Evolutionary conservation across 2,113 vertebrate species (phyloP), one percentile per base, ranked within the genome.

Genomic region (Otus sunia): DNA sequence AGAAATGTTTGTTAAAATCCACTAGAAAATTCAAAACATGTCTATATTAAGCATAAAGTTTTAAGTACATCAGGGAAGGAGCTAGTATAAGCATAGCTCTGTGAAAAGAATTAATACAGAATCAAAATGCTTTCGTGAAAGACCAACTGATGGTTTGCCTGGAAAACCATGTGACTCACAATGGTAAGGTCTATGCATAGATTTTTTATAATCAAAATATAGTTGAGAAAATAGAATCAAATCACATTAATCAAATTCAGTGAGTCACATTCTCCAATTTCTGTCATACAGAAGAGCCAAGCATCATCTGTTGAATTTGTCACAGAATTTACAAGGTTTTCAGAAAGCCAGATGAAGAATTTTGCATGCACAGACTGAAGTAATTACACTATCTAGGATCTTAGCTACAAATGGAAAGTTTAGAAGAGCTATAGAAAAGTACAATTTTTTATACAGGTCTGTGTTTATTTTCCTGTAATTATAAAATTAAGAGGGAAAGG

Each of bases 381-480:
- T n/a, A 87, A 77, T 89, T 49, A 88, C 39, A 52, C 21, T 74
- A 7, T 81, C 77, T 66, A 71, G 56, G 39, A 34, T 25, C 26
- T 69, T 52, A 81, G 79, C 19, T 30, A 58, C n/a, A 27, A 93
- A 76, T 15, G 36, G n/a, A 90, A 95, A 74, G 10, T 91, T 86
- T 60, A 74, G n/a, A 94, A 62, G 37, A 80, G 34, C 11, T 85
- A 25, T 34, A 92, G 56, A 86, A 94, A 96, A 88, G 23, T 64
- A 72, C 15, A 49, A 2, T 19, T 37, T 77, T 79, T 45, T 58
- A 74, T n/a, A 73, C 60, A 79, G 11, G 15, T 15, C 19, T 85
- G 26, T 74, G 19, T 90, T 95, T 90, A 91, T 92, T 96, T 96
- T 80, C 19, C 41, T 26, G 5, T 62, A 86, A 71, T 87, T 75